Evolutionary conservation across 1,140 invertebrate genomes (phyloP).

Genomic region (Procambarus virginalis): DNA sequence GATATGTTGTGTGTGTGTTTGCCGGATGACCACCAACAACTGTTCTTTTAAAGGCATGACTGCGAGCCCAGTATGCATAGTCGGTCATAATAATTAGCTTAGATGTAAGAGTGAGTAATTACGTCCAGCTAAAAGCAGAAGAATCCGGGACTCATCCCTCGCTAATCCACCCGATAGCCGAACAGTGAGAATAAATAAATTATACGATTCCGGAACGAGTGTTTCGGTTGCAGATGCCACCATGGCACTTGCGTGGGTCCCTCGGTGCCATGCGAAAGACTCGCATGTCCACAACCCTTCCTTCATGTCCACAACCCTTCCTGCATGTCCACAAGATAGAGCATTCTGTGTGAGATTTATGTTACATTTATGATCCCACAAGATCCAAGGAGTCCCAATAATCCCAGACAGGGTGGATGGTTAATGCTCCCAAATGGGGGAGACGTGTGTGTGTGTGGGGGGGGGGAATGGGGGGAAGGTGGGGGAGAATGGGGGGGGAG

Average conservation of each 20-base stretch:
- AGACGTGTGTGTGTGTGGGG: neutral
- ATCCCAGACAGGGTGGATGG: neutral
- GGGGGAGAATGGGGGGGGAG: too few species aligned
- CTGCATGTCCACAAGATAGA: neutral
- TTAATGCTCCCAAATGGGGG: conserved; percentile 2
- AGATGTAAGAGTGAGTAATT: neutral
- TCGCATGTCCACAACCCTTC: too few species aligned
- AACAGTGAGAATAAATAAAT: neutral
- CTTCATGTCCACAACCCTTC: neutral
- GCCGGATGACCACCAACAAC: too few species aligned
- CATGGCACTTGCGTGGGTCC: too few species aligned
- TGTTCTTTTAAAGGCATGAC: neutral
- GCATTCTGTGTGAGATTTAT: neutral
- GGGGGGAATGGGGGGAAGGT: too few species aligned
- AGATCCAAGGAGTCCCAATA: neutral
- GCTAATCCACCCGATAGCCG: neutral
- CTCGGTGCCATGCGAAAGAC: too few species aligned
- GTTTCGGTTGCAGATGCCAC: too few species aligned
- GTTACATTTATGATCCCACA: neutral
- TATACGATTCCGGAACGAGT: too few species aligned
- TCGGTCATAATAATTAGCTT: neutral
- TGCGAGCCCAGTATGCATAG: neutral
- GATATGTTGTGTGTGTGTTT: too few species aligned
- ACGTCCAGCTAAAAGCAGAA: neutral
- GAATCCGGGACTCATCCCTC: neutral